These are phyloP conservation scores for Magallana ariakensis DNA, from an alignment of 1,140 invertebrate genomes.

Conservation along the genomic window DNA sequence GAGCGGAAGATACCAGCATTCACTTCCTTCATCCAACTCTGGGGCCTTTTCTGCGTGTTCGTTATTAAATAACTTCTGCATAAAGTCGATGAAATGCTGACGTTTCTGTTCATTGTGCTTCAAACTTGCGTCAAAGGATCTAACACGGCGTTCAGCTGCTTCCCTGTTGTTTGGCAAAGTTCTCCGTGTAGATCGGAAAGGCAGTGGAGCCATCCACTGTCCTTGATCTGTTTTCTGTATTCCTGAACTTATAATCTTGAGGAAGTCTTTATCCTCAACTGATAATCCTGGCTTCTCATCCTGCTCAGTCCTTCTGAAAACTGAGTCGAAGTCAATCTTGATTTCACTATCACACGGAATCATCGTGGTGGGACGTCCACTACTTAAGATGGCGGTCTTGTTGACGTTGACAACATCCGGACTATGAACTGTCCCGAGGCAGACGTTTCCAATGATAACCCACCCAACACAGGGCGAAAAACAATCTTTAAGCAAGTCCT, in stretches of 20 bases:
- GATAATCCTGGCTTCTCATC: slow-evolving; percentile 48
- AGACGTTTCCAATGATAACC: slow-evolving; percentile 62
- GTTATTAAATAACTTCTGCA: slow-evolving; percentile 47
- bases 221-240: slow-evolving; percentile 36
- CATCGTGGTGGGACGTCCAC: slow-evolving; percentile 47
- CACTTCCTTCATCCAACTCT: not conserved
- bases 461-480: too few relatives aligned
- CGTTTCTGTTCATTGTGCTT: slow-evolving; percentile 40
- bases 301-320: slow-evolving; percentile 3
- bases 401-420: slow-evolving; percentile 27
- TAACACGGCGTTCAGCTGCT: slow-evolving; percentile 27
- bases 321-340: slow-evolving; percentile 9
- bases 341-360: slow-evolving; percentile 48
- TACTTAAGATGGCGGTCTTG: slow-evolving; percentile 46
- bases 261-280: slow-evolving; percentile 51
- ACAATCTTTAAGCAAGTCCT: too few relatives aligned
- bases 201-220: slow-evolving; percentile 52
- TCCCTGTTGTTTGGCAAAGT: slow-evolving; percentile 54
- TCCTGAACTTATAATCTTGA: slow-evolving; percentile 50
- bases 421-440: slow-evolving; percentile 42
- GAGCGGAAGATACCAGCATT: slow-evolving; percentile 57
- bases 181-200: slow-evolving; percentile 29
- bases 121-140: slow-evolving; percentile 40
- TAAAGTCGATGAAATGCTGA: slow-evolving; percentile 57
- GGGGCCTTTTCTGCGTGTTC: slow-evolving; percentile 53